Conservation (phyloP, 1,140 invertebrate species). For the Orchesella cincta region DNA sequence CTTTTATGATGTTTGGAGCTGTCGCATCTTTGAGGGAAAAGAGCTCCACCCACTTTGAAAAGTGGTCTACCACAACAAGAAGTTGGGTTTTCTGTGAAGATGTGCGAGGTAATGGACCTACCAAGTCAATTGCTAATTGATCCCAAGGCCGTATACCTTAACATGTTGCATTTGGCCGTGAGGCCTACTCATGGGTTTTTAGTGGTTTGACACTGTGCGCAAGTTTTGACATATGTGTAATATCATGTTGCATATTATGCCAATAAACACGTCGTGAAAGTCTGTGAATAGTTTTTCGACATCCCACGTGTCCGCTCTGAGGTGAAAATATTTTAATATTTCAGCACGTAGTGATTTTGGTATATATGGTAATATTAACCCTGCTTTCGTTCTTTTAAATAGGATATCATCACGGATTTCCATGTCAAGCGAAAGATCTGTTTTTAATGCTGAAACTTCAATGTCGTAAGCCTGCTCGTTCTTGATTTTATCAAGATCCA, state of each 20-base stretch:
- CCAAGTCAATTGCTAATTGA: constrained; percentile 47
- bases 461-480: not conserved
- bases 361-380: constrained; percentile 27
- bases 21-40: constrained; percentile 42
- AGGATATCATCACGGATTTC: not conserved
- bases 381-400: not conserved
- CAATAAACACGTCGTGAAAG: constrained; percentile 29
- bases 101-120: constrained; percentile 50
- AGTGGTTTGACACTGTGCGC: constrained; percentile 30
- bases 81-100: constrained; percentile 36
- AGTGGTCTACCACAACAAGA: constrained; percentile 49
- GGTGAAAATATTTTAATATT: constrained; percentile 31
- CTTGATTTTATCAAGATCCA: not conserved
- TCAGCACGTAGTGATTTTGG: not conserved
- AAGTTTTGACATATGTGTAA: constrained; percentile 24
- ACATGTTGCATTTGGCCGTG: constrained; percentile 16
- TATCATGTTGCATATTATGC: constrained; percentile 35
- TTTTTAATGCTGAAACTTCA: not conserved
- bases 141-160: constrained; percentile 45
- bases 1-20: constrained; percentile 36
- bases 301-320: constrained; percentile 33
- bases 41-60: constrained; percentile 49
- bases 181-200: constrained; percentile 19
- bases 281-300: constrained; percentile 28
- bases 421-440: not conserved